phyloP scores from a whole-genome alignment of 2,888 invertebrate species.

The Lepeophtheirus nordmannii region DNA sequence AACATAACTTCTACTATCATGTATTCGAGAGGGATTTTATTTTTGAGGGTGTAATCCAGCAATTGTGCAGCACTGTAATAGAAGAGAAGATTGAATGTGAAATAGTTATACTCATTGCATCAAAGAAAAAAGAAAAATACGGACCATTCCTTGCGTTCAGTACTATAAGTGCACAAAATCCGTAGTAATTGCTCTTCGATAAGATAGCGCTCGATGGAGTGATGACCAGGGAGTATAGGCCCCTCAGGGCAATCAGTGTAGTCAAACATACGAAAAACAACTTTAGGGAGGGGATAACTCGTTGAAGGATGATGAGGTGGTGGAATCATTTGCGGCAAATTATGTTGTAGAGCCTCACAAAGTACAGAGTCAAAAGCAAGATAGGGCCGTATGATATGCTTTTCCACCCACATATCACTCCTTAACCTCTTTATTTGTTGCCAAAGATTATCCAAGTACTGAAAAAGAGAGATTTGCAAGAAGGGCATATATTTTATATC shows the following conservation, averaged over 20 bases:
- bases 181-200: conserved; percentile 93
- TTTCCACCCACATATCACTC: conserved; percentile 90
- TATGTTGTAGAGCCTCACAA: conserved; percentile 90
- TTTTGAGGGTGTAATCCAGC: conserved; percentile 76
- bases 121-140: neutral
- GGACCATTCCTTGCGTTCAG: conserved; percentile 62
- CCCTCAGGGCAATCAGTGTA: conserved; percentile 91
- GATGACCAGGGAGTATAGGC: conserved; percentile 66
- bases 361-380: conserved; percentile 84
- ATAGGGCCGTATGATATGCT: conserved; percentile 86
- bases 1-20: conserved; percentile 96
- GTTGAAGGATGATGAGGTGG: conserved; percentile 82
- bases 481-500: neutral
- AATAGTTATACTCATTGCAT: neutral
- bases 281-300: conserved; percentile 82
- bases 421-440: conserved; percentile 77
- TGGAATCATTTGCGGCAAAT: conserved; percentile 72
- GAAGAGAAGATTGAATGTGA: neutral
- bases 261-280: conserved; percentile 89
- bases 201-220: conserved; percentile 90
- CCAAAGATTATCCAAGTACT: conserved; percentile 91
- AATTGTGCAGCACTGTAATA: conserved; percentile 58
- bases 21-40: conserved; percentile 89
- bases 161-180: conserved; percentile 69
- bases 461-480: conserved; percentile 25